A percentile compares a stretch with the other conserved stretches of the same genome.
phyloP scores from a whole-genome alignment of 1,140 invertebrate species.

The Hormaphis cornu region DNA sequence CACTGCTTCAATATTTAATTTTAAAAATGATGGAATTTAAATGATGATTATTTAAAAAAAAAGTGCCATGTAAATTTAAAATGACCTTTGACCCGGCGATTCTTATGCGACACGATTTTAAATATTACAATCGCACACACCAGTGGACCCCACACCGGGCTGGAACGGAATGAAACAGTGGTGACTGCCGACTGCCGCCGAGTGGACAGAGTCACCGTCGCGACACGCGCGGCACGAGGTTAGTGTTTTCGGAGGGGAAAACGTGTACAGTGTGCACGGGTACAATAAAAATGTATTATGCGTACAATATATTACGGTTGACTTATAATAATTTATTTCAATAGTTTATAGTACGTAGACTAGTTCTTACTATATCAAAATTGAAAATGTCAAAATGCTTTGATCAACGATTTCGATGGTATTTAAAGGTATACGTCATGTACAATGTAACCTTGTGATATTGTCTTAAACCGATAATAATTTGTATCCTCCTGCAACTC shows the following conservation, averaged over 20 bases:
- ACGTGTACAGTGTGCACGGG: background rate
- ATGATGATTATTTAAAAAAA: background rate
- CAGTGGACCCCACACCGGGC: conserved; percentile 17
- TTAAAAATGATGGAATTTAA: background rate
- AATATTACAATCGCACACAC: background rate
- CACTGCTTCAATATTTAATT: background rate
- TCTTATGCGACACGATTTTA: conserved; percentile 10
- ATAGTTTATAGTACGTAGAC: too few species aligned
- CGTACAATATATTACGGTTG: conserved; percentile 10
- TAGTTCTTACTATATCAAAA: too few species aligned
- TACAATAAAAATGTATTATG: background rate
- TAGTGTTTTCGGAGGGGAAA: background rate
- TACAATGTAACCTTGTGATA: too few species aligned
- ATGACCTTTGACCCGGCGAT: conserved; percentile 11
- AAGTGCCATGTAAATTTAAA: background rate
- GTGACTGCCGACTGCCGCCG: background rate
- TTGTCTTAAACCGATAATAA: too few species aligned
- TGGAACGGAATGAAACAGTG: conserved; percentile 24
- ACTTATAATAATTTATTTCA: too few species aligned
- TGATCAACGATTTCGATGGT: too few species aligned
- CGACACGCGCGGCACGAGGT: conserved; percentile 23
- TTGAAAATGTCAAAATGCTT: too few species aligned
- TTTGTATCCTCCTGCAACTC: too few species aligned
- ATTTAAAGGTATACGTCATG: too few species aligned
- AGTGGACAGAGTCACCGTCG: too few species aligned